Conservation (phyloP, 2,113 vertebrate genomes). For the Equus quagga region DNA sequence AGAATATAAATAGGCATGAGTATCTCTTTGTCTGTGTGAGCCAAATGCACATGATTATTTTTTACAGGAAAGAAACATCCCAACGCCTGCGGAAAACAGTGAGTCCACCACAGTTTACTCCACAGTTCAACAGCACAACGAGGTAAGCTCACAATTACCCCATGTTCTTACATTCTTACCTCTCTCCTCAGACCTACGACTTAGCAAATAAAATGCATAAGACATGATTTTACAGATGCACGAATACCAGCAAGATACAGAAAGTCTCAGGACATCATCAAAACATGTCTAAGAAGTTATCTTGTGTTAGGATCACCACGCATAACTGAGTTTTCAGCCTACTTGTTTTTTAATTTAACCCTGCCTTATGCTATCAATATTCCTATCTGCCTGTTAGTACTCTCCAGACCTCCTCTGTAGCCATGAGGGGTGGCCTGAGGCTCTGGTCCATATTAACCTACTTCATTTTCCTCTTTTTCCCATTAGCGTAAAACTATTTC, state of each 20-base stretch:
- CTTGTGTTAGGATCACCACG: neutral
- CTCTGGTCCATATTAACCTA: conserved; percentile 4
- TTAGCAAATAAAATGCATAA: neutral
- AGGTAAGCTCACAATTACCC: conserved; percentile 43
- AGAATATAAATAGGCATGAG: neutral
- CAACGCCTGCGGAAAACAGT: neutral
- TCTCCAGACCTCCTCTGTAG: neutral
- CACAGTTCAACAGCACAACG: conserved; percentile 33
- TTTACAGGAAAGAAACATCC: conserved; percentile 21
- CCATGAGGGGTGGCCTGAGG: neutral
- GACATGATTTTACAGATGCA: neutral
- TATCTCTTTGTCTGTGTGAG: neutral
- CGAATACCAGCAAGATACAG: neutral
- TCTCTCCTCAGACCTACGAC: neutral
- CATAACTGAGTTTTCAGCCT: neutral
- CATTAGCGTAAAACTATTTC: neutral
- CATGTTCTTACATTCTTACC: neutral
- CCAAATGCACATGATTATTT: neutral
- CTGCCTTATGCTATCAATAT: neutral
- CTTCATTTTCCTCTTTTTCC: conserved; percentile 54
- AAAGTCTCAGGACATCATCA: conserved; percentile 4
- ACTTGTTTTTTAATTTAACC: conserved; percentile 9
- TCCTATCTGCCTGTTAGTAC: neutral
- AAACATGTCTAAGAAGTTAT: neutral
- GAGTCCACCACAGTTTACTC: conserved; percentile 69